Evolutionary conservation across 2,797 vertebrate species (phyloP), one percentile per base, ranked within the genome.

Genomic region (Melopsittacus undulatus): DNA sequence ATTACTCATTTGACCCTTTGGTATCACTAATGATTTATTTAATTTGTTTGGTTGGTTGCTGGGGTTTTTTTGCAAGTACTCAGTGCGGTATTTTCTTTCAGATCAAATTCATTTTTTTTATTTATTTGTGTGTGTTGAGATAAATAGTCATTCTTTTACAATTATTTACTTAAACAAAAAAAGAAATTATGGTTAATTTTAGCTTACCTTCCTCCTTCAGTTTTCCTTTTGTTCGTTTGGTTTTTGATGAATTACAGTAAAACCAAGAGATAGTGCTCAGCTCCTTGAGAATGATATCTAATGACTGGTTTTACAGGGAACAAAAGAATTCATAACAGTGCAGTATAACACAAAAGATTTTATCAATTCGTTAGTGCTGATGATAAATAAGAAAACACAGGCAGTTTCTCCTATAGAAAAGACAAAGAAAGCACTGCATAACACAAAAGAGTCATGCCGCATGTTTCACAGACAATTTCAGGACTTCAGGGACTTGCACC

Each of bases 201-300:
- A 51, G 22, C 1, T 2, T 34, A 29, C 5, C 11, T 36, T 85
- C 6, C 12, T 72, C 7, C 12, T 72, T 10, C 3, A 36, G 9
- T 16, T 70, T 74, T 63, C 7, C 1, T 29, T 48, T 26, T 19
- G 1, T 1, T 51, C 29, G 1, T 7, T 34, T 48, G 4, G 30
- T 20, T 40, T 17, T 59, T 51, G 18, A 32, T 75, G 36, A 61
- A 13, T 68, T 49, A 42, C 21, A 72, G 8, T 1, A 61, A 88
- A 82, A 46, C 0, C 26, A 51, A 11, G 4, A 42, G 8, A 57
- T 52, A 36, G 32, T 51, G 13, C 36, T 83, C 32, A 34, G 5
- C 11, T 36, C 18, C 27, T 70, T 73, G 22, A 49, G 29, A 68
- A 45, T 29, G 9, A 43, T 57, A 87, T 27, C 27, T 81, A 59